Evolutionary conservation across 2,797 vertebrate species (phyloP).

Genomic region (Macroramphosus scolopax): DNA sequence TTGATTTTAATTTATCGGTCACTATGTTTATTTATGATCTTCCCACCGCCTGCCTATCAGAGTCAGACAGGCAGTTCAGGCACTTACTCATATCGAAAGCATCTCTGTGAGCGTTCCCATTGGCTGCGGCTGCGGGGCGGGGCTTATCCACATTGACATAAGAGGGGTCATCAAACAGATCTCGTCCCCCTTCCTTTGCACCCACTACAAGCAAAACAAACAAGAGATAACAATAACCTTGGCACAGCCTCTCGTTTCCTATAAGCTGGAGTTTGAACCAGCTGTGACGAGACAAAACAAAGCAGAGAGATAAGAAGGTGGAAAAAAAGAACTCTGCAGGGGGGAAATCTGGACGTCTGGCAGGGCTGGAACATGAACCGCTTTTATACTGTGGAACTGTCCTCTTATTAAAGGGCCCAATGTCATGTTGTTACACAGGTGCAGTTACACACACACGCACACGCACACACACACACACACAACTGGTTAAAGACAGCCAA

Average conservation of each 20-base stretch:
- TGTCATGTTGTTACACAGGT: too few species aligned
- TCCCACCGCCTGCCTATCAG: neutral
- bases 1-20: too few species aligned
- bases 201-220: conserved; percentile 58
- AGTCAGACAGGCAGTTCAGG: neutral
- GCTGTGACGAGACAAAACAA: neutral
- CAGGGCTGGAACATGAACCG: conserved; percentile 2
- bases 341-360: conserved; percentile 19
- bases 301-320: neutral
- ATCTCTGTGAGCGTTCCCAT: conserved; percentile 88
- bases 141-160: conserved; percentile 96
- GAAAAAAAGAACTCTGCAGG: neutral
- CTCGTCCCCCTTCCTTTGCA: conserved; percentile 77
- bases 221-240: conserved; percentile 8
- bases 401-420: too few species aligned
- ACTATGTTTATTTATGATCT: neutral
- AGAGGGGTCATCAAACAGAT: conserved; percentile 92
- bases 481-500: neutral
- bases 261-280: neutral
- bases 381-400: too few species aligned
- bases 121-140: conserved; percentile 75
- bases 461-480: too few species aligned
- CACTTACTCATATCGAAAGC: conserved; percentile 97
- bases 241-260: conserved; percentile 1
- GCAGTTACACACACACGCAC: too few species aligned